Conservation (phyloP, 2,888 invertebrate genomes). For the Choristoneura rosaceana region DNA sequence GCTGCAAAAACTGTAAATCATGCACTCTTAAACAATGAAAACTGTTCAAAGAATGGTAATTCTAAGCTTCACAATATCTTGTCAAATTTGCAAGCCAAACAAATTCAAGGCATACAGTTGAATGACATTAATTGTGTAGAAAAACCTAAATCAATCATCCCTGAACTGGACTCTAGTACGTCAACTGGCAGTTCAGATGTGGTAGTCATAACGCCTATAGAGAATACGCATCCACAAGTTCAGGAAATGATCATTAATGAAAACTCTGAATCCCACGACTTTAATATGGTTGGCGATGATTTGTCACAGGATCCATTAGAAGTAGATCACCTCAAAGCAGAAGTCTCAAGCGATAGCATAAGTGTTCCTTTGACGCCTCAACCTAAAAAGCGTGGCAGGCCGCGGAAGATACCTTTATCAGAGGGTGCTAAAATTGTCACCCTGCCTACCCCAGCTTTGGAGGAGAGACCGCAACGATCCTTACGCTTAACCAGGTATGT, state of each 20-base stretch:
- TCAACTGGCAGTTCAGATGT: conserved; percentile 72
- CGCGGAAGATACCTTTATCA: conserved; percentile 74
- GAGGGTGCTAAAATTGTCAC: conserved; percentile 64
- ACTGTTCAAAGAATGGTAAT: conserved; percentile 82
- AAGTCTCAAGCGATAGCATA: conserved; percentile 51
- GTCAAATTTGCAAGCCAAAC: conserved; percentile 77
- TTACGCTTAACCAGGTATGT: conserved; percentile 76
- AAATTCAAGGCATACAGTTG: conserved; percentile 68
- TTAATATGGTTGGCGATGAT: conserved; percentile 67
- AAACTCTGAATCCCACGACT: conserved; percentile 75
- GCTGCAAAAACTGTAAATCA: conserved; percentile 65
- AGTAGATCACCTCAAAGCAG: conserved; percentile 61
- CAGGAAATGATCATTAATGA: conserved; percentile 79
- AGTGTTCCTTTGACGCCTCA: conserved; percentile 70
- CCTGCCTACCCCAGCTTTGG: conserved; percentile 73
- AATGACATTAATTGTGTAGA: conserved; percentile 67
- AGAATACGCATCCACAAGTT: conserved; percentile 67
- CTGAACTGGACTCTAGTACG: conserved; percentile 69
- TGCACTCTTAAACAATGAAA: conserved; percentile 74
- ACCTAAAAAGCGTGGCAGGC: conserved; percentile 79
- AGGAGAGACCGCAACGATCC: conserved; percentile 79
- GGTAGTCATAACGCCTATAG: conserved; percentile 61
- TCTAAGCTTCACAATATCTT: conserved; percentile 81
- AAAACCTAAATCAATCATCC: conserved; percentile 59
- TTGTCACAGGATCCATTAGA: conserved; percentile 79